Evolutionary conservation across 1,140 invertebrate species (phyloP).

Genomic region (Tetramorium alpestre): DNA sequence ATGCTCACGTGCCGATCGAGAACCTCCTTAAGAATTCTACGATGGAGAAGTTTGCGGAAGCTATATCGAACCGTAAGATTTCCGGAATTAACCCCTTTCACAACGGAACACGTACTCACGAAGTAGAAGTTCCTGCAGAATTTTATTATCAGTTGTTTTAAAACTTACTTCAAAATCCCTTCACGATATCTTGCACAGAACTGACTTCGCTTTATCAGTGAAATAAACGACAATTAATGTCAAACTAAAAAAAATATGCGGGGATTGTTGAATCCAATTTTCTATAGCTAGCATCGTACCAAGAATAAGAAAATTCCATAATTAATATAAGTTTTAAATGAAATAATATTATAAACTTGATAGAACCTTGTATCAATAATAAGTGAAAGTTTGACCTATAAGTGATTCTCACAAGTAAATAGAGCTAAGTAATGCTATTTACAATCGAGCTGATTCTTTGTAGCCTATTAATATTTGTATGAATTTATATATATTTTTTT

Average conservation of each 20-base stretch:
- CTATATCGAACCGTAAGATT: slow-evolving; percentile 27
- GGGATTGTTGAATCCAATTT: not conserved
- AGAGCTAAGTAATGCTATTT: too few species aligned
- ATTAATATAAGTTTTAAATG: not conserved
- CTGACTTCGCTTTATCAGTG: not conserved
- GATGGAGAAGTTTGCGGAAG: slow-evolving; percentile 33
- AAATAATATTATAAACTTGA: not conserved
- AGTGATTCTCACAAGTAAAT: too few species aligned
- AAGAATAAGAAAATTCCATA: not conserved
- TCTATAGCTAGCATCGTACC: not conserved
- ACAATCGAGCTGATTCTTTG: too few species aligned
- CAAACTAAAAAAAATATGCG: not conserved
- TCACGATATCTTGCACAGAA: not conserved
- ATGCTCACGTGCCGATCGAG: slow-evolving; percentile 15
- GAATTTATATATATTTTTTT: too few species aligned
- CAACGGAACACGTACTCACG: not conserved
- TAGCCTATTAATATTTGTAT: too few species aligned
- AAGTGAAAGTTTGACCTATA: too few species aligned
- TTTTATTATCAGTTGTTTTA: slow-evolving; percentile 17
- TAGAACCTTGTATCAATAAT: not conserved
- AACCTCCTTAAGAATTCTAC: slow-evolving; percentile 4
- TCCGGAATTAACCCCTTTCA: slow-evolving; percentile 27
- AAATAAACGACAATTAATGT: slow-evolving; percentile 16
- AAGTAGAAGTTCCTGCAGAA: not conserved
- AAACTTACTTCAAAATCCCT: slow-evolving; percentile 11